These are phyloP conservation scores for Zonotrichia leucophrys DNA, from an alignment of 2,113 vertebrate genomes.

Conservation along the genomic window DNA sequence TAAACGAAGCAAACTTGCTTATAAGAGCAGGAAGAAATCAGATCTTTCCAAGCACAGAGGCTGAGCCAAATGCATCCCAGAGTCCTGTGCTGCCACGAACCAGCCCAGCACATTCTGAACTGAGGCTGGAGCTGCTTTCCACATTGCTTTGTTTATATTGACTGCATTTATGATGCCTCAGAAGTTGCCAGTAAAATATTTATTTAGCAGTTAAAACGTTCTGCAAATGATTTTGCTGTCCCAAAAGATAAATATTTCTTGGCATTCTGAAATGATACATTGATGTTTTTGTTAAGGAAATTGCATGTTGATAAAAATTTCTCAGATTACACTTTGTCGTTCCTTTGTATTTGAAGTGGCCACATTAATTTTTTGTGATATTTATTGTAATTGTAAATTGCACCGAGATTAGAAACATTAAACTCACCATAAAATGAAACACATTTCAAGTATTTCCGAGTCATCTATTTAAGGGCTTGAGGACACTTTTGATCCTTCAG, in stretches of 20 bases:
- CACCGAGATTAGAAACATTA: slow-evolving; percentile 43
- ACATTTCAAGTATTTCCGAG: slow-evolving; percentile 55
- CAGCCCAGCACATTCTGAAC: slow-evolving; percentile 28
- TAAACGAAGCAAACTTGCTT: slow-evolving; percentile 64
- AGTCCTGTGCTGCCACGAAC: slow-evolving; percentile 30
- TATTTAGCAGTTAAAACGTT: slow-evolving; percentile 74
- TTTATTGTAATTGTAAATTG: slow-evolving; percentile 67
- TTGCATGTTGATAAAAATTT: slow-evolving; percentile 69
- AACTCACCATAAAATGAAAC: slow-evolving; percentile 48
- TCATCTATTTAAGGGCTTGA: slow-evolving; percentile 17
- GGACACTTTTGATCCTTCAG: slow-evolving; percentile 51
- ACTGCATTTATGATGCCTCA: slow-evolving; percentile 75
- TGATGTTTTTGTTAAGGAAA: slow-evolving; percentile 65
- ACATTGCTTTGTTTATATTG: slow-evolving; percentile 76
- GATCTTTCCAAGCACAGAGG: slow-evolving; percentile 45
- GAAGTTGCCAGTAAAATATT: slow-evolving; percentile 78
- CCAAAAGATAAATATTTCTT: slow-evolving; percentile 74
- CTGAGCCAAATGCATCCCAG: slow-evolving; percentile 69
- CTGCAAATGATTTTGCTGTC: slow-evolving; percentile 79
- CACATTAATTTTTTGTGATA: slow-evolving; percentile 58
- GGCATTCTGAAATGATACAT: slow-evolving; percentile 66
- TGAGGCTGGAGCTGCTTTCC: slow-evolving; percentile 56
- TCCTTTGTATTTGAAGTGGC: slow-evolving; percentile 64
- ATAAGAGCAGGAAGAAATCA: slow-evolving; percentile 63
- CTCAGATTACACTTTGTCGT: slow-evolving; percentile 54